These are phyloP conservation scores for Gymnothorax javanicus DNA, from an alignment of 2,797 vertebrate species.

Conservation along the genomic window DNA sequence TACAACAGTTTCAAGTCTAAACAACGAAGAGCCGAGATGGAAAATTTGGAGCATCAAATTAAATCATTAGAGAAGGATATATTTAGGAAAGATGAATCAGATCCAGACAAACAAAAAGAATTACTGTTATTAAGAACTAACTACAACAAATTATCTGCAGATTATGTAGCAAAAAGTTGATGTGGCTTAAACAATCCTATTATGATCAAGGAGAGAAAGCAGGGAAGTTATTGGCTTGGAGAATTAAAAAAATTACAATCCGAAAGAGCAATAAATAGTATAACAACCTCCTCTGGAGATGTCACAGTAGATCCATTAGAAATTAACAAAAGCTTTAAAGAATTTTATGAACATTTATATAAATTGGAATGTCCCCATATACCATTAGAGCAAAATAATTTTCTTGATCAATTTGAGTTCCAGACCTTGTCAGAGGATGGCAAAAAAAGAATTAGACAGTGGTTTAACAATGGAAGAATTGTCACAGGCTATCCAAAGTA, in stretches of 20 bases:
- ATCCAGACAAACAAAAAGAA: neutral
- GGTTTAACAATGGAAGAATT: neutral
- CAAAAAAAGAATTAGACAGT: too few relatives aligned
- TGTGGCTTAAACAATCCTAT: slow-evolving; percentile 24
- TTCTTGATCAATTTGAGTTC: too few relatives aligned
- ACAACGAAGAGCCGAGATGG: neutral
- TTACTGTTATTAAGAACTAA: slow-evolving; percentile 1
- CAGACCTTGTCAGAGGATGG: too few relatives aligned
- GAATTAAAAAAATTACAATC: neutral
- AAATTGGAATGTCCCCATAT: too few relatives aligned
- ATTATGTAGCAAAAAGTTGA: slow-evolving; percentile 18
- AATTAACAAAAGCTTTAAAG: too few relatives aligned
- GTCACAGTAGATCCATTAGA: too few relatives aligned
- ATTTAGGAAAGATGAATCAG: too few relatives aligned
- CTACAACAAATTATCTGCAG: slow-evolving; percentile 1
- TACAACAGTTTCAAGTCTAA: neutral
- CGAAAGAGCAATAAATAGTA: too few relatives aligned
- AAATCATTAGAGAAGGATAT: too few relatives aligned
- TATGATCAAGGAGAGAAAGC: slow-evolving; percentile 31
- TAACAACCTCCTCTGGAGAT: too few relatives aligned
- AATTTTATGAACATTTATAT: too few relatives aligned
- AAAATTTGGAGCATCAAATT: neutral
- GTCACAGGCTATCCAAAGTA: neutral
- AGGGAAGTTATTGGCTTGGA: slow-evolving; percentile 15
- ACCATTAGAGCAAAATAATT: too few relatives aligned